A percentile compares a stretch with the other conserved stretches of the same genome.
These are phyloP conservation scores for Eulemur macaco DNA, from an alignment of 2,113 vertebrate genomes.

Conservation along the genomic window DNA sequence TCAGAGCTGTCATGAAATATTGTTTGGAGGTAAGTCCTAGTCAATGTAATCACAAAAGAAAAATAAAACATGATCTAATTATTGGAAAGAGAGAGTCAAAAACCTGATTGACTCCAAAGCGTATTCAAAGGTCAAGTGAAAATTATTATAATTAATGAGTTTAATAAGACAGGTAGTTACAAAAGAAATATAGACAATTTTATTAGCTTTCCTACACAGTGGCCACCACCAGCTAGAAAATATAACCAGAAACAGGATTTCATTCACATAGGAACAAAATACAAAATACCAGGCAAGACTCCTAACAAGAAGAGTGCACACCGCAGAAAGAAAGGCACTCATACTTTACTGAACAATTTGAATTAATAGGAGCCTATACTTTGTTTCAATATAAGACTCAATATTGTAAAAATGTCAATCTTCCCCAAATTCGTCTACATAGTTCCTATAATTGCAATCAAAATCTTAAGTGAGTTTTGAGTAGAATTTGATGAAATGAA, in stretches of 20 bases:
- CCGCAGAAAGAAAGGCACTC: background rate
- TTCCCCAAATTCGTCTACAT: background rate
- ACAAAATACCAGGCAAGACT: background rate
- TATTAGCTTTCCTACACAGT: background rate
- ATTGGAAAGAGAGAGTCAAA: background rate
- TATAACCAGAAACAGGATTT: background rate
- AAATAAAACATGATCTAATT: conserved; percentile 6
- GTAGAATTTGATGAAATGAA: conserved; percentile 41
- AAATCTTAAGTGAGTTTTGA: conserved; percentile 40
- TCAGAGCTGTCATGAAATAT: background rate
- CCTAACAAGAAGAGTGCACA: background rate
- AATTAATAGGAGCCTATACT: background rate
- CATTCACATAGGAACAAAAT: conserved; percentile 9
- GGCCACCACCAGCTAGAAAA: conserved; percentile 8
- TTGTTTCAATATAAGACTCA: background rate
- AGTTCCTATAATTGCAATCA: background rate
- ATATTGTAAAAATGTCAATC: background rate
- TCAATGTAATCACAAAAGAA: background rate
- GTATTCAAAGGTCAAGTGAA: conserved; percentile 17
- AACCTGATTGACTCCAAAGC: background rate
- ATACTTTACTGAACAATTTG: background rate
- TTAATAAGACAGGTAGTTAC: conserved; percentile 13
- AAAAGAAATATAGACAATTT: conserved; percentile 4
- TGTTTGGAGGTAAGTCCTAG: background rate
- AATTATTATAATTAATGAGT: conserved; percentile 16